A percentile compares a stretch with the other conserved stretches of the same genome.
Conservation (phyloP, 35 echinoderm and acorn worm genomes). For the Anneissia japonica region DNA sequence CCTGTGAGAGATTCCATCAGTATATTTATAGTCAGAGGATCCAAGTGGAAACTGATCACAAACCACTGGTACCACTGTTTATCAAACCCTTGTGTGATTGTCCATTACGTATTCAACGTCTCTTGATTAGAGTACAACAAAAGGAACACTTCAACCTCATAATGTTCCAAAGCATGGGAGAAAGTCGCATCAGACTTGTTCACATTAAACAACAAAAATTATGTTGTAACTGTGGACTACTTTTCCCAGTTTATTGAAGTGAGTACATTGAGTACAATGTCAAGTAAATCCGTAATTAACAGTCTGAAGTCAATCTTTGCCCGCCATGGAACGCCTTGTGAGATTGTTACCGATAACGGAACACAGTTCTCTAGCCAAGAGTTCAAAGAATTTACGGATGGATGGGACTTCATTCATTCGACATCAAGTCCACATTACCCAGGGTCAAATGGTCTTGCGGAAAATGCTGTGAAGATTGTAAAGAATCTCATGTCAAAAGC, state of each 20-base stretch:
- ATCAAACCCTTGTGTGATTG: slow-evolving; percentile 14
- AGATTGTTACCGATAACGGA: slow-evolving; percentile 54
- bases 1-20: slow-evolving; percentile 34
- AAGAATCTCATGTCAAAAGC: slow-evolving; percentile 35
- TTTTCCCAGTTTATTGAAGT: background rate
- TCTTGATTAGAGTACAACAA: background rate
- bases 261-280: background rate
- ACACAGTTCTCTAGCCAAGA: slow-evolving; percentile 37
- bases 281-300: background rate
- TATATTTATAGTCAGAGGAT: slow-evolving; percentile 17
- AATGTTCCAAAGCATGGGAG: slow-evolving; percentile 18
- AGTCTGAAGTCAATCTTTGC: background rate
- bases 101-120: slow-evolving; percentile 3
- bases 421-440: slow-evolving; percentile 57
- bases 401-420: slow-evolving; percentile 44
- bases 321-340: background rate
- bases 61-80: slow-evolving; percentile 10
- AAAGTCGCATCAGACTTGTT: slow-evolving; percentile 20
- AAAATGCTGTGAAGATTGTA: slow-evolving; percentile 33
- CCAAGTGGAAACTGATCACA: slow-evolving; percentile 18
- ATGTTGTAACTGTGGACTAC: too few species aligned
- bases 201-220: too few species aligned
- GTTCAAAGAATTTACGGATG: slow-evolving; percentile 43
- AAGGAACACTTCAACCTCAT: slow-evolving; percentile 8
- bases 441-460: slow-evolving; percentile 52